A percentile compares a stretch with the other conserved stretches of the same genome.
These are phyloP conservation scores for Apamea anceps DNA, from an alignment of 2,888 invertebrate genomes.

Conservation along the genomic window DNA sequence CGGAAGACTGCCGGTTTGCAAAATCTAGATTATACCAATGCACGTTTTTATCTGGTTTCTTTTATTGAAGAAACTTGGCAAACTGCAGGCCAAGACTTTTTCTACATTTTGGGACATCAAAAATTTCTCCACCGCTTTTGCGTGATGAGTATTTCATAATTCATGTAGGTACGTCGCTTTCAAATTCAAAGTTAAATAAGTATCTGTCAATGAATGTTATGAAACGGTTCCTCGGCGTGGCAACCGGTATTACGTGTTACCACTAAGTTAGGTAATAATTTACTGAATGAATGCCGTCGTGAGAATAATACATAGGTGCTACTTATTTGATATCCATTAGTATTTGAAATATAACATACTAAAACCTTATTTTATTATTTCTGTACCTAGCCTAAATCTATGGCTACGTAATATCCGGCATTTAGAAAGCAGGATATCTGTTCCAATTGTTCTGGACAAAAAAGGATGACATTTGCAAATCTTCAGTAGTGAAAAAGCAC, in stretches of 20 bases:
- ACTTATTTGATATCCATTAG: slow-evolving; percentile 38
- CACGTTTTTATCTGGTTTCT: not conserved
- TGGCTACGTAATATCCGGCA: not conserved
- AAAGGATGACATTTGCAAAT: not conserved
- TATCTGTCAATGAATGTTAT: slow-evolving; percentile 77
- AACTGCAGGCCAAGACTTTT: not conserved
- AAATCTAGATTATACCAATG: slow-evolving; percentile 20
- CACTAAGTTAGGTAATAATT: slow-evolving; percentile 72
- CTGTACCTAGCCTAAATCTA: not conserved
- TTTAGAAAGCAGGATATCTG: slow-evolving; percentile 4
- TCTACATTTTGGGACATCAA: slow-evolving; percentile 7
- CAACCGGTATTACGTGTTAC: slow-evolving; percentile 73
- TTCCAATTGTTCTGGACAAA: not conserved
- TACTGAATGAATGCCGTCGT: slow-evolving; percentile 75
- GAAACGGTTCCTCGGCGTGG: slow-evolving; percentile 68
- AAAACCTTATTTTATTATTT: slow-evolving; percentile 30
- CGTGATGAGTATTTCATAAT: slow-evolving; percentile 45
- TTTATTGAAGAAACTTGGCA: slow-evolving; percentile 4
- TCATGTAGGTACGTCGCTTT: slow-evolving; percentile 40
- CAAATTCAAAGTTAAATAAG: slow-evolving; percentile 55
- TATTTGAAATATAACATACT: slow-evolving; percentile 23
- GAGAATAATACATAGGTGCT: slow-evolving; percentile 64
- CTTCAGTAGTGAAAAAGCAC: not conserved
- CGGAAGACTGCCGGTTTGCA: slow-evolving; percentile 25
- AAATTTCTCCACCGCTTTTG: not conserved